Evolutionary conservation across 2,113 vertebrate genomes (phyloP).

Genomic region (Istiophorus platypterus): DNA sequence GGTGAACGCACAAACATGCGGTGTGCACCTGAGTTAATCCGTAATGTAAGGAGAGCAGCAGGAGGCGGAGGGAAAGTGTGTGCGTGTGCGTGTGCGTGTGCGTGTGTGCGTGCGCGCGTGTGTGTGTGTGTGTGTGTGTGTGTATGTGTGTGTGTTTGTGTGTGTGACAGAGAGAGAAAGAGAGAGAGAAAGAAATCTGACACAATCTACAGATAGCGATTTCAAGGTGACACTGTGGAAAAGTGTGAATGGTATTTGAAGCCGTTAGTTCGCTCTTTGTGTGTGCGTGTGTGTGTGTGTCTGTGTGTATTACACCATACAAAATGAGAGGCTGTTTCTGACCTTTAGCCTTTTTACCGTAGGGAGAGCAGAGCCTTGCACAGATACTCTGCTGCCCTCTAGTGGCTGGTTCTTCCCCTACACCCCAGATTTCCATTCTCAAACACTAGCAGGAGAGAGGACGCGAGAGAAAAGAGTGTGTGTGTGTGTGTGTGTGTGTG

Average conservation of each 20-base stretch:
- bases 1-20: conserved; percentile 55
- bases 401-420: conserved; percentile 35
- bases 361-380: not conserved
- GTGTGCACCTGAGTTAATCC: conserved; percentile 63
- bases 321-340: conserved; percentile 2
- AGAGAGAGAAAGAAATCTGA: no score
- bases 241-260: conserved; percentile 55
- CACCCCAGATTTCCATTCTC: conserved; percentile 20
- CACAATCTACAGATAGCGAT: conserved; percentile 44
- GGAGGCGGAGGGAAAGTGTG: conserved; percentile 15
- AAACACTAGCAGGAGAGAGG: not conserved
- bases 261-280: not conserved
- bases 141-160: conserved; percentile 1
- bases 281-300: conserved; percentile 24
- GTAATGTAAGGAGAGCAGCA: conserved; percentile 47
- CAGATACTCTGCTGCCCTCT: conserved; percentile 73
- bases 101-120: conserved; percentile 11
- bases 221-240: conserved; percentile 48
- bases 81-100: conserved; percentile 5
- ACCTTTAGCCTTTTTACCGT: conserved; percentile 37
- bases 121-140: conserved; percentile 27
- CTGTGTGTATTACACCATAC: conserved; percentile 7
- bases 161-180: no score
- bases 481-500: conserved; percentile 10
- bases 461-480: not conserved